Evolutionary conservation across 2,888 invertebrate genomes (phyloP).

Genomic region (Dioctria rufipes): DNA sequence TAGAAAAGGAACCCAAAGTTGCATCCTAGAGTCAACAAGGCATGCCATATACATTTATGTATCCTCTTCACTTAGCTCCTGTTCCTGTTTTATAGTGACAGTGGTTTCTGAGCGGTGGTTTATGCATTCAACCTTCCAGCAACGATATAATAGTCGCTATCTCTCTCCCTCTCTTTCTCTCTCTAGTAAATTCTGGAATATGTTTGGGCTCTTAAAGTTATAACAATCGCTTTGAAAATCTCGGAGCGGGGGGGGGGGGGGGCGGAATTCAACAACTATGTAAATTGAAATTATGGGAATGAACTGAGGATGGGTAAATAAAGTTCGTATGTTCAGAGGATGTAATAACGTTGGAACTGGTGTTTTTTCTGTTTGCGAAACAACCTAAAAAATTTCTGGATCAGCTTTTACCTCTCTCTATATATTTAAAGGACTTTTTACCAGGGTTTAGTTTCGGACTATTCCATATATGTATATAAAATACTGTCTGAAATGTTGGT

Average conservation of each 20-base stretch:
- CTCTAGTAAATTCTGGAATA: constrained; percentile 12
- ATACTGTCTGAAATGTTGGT: too few relatives aligned
- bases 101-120: neutral
- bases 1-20: neutral
- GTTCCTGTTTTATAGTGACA: neutral
- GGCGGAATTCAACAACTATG: neutral
- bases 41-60: constrained; percentile 34
- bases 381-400: too few relatives aligned
- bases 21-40: constrained; percentile 44
- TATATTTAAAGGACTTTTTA: too few relatives aligned
- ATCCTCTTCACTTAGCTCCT: constrained; percentile 16
- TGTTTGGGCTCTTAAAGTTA: constrained; percentile 24
- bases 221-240: neutral
- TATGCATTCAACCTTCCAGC: constrained; percentile 14
- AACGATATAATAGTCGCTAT: neutral
- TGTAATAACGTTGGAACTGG: constrained; percentile 22
- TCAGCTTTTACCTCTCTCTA: too few relatives aligned
- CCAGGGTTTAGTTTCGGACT: too few relatives aligned
- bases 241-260: neutral
- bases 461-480: too few relatives aligned
- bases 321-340: constrained; percentile 26
- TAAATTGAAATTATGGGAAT: constrained; percentile 36
- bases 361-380: too few relatives aligned
- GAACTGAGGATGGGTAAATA: constrained; percentile 12
- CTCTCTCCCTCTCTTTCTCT: too few relatives aligned